These are phyloP conservation scores for Thalpophila matura DNA, from an alignment of 2,888 invertebrate species.

Conservation along the genomic window DNA sequence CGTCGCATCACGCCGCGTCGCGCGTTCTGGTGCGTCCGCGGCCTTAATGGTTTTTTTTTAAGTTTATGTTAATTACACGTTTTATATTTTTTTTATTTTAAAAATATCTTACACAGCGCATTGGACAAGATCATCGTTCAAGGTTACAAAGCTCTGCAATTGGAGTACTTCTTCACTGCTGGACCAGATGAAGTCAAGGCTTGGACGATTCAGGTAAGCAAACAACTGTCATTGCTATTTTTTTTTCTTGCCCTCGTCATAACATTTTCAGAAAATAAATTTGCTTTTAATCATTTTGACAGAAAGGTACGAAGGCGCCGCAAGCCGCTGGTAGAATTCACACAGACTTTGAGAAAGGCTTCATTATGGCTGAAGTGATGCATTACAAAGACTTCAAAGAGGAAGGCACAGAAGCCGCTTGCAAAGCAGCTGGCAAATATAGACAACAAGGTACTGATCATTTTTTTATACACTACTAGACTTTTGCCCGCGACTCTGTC, in stretches of 20 bases:
- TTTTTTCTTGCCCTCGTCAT: not conserved
- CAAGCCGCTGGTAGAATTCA: slow-evolving; percentile 99
- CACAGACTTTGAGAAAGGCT: slow-evolving; percentile 99
- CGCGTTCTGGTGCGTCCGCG: too few relatives aligned
- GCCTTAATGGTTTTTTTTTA: too few relatives aligned
- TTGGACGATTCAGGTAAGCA: slow-evolving; percentile 98
- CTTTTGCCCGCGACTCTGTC: too few relatives aligned
- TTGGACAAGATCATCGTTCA: slow-evolving; percentile 99
- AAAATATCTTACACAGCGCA: slow-evolving; percentile 92
- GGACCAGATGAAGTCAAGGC: slow-evolving; percentile 99
- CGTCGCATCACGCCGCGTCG: too few relatives aligned
- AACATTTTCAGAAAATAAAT: not conserved
- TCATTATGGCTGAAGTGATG: slow-evolving; percentile 99
- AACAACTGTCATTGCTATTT: too few relatives aligned
- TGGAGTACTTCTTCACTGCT: slow-evolving; percentile 99
- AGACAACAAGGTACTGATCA: slow-evolving; percentile 96
- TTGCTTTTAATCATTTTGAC: slow-evolving; percentile 37
- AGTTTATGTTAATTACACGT: too few relatives aligned
- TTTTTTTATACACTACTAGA: not conserved
- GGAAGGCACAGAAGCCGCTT: slow-evolving; percentile 97
- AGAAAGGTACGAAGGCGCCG: slow-evolving; percentile 99
- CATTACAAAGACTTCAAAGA: slow-evolving; percentile 99
- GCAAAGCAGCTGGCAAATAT: slow-evolving; percentile 99
- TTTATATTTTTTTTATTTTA: too few relatives aligned
- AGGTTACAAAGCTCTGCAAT: slow-evolving; percentile 98